Evolutionary conservation across 2,797 vertebrate species (phyloP), one percentile per base, ranked within the genome.

Genomic region (Dipus sagitta): DNA sequence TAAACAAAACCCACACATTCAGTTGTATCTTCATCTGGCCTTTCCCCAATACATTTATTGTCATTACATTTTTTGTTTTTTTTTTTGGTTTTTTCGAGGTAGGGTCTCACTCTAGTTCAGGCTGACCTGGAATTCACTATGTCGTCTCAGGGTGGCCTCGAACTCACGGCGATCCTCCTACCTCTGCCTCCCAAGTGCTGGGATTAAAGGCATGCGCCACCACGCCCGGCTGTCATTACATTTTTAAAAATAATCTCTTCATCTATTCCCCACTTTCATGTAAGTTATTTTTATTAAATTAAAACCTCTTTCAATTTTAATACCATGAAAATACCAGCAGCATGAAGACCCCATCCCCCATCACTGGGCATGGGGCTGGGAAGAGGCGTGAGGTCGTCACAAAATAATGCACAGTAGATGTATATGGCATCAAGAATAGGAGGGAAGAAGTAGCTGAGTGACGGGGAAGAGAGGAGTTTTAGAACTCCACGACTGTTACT

Each of bases 231-330:
- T 88, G 47, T 74, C 47, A 75, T 68, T 81, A 54, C 52, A 54
- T 47, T 47, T 47, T 9, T 7, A 42, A 32, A 42, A 30, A 84
- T 32, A 23, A 85, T 47, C 28, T 78, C 9, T 58, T 78, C 60
- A 72, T 52, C 5, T 28, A 71, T 32, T 47, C n/a, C 88, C 60
- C 13, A 65, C 18, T 32, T 90, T 79, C 21, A 38, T 30, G 78
- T 14, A 89, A 24, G 32, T 54, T 74, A 72, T 30, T 86, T 92
- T 83, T 47, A 77, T 87, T 85, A 47, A 54, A 74, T 72, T 85
- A 86, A 95, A 82, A 67, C 20, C n/a, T 47, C 30, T 74, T 78
- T 91, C 34, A 28, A 23, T 28, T 89, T 71, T 42, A 32, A 47
- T 5, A 75, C 72, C 20, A 17, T 64, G 30, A 65, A 84, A 83